Evolutionary conservation across 2,797 vertebrate genomes (phyloP), one percentile per base, ranked within the genome.

Genomic region (Crossoptilon crossoptilon): DNA sequence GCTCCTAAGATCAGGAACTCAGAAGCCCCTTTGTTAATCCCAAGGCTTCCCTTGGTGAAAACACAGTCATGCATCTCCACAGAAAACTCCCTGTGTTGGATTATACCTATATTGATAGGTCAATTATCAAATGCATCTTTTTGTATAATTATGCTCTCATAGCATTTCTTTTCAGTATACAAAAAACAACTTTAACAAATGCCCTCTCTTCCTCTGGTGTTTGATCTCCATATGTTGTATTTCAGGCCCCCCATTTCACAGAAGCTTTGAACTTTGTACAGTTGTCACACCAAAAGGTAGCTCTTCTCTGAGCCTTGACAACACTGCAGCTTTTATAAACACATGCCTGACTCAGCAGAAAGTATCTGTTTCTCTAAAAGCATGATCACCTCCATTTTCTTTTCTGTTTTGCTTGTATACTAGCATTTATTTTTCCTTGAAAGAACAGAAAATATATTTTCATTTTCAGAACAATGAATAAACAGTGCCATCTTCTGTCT

Each of bases 401-500:
- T 89, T 63, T 67, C 55, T 82, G 37, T 64, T 86, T 93, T 95
- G 44, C 69, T 23, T 84, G 39, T 91, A 69, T 64, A 69, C 26
- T 86, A 86, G 51, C 51, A 80, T 92, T 82, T 90, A 22, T 67
- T 85, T 91, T 80, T 56, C 72, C 76, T 70, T 94, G 66, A 94
- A 76, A 53, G 71, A 71, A 16, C 12, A 89, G 56, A 76, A 91
- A 87, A 71, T 4, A 79, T 33, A 29, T 88, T 81, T 89, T 64
- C 19, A 24, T 48, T 91, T 88, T 85, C 82, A 63, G 79, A 97
- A 80, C 44, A 86, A 95, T 88, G 95, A 95, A 94, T 87, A 92
- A 96, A 97, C 92, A 98, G 90, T 97, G 97, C 97, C 97, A 98
- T 96, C 97, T 98, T 97, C 97, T 97, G 97, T 95, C 95, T 68